Conservation (phyloP, 2,888 invertebrate genomes). For the Eupeodes luniger region DNA sequence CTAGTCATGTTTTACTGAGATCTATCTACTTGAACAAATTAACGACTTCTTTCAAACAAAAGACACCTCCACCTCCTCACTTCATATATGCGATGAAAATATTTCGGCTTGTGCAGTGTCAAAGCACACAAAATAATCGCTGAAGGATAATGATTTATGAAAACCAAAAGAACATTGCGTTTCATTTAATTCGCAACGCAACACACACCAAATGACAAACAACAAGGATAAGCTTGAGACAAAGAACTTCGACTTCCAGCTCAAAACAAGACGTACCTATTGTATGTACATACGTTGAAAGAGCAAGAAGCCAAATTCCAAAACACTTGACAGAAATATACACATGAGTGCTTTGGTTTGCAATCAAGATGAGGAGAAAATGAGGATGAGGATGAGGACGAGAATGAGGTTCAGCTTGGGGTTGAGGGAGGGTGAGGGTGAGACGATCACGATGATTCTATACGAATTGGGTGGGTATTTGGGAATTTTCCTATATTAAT, state of each 20-base stretch:
- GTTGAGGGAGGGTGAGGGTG: not conserved
- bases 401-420: not conserved
- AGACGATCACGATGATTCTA: not conserved
- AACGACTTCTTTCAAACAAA: conserved; percentile 47
- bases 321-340: conserved; percentile 67
- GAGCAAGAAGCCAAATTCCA: conserved; percentile 32
- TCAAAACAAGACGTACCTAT: not conserved
- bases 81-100: conserved; percentile 31
- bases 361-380: not conserved
- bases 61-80: conserved; percentile 24
- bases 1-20: not conserved
- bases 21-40: not conserved
- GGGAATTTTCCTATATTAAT: conserved; percentile 73
- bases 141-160: conserved; percentile 76
- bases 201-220: conserved; percentile 65
- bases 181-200: conserved; percentile 65
- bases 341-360: conserved; percentile 52
- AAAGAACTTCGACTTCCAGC: conserved; percentile 2
- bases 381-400: not conserved
- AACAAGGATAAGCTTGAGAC: conserved; percentile 42
- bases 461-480: conserved; percentile 26
- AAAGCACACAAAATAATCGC: conserved; percentile 69
- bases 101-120: conserved; percentile 64
- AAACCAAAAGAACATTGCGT: conserved; percentile 74
- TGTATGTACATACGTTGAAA: conserved; percentile 8